Conservation (phyloP, 2,888 invertebrate genomes). For the Meiosimyza platycephala region DNA sequence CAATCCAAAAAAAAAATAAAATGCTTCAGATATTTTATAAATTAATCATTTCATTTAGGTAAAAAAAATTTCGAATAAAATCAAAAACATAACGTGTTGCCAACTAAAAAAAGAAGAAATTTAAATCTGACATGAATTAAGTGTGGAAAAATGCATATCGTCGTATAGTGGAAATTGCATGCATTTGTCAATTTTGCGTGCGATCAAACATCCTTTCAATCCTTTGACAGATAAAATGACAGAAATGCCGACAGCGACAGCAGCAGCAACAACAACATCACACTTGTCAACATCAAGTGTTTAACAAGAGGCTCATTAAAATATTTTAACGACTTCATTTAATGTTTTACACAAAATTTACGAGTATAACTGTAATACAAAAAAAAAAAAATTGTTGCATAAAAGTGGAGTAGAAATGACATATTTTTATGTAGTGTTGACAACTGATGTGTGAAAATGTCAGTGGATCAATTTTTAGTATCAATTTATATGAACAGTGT, state of each 20-base stretch:
- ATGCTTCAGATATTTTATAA: too few species aligned
- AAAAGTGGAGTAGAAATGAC: background rate
- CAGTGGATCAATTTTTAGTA: too few species aligned
- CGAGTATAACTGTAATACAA: constrained; percentile 42
- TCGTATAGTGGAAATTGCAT: constrained; percentile 51
- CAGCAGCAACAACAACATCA: constrained; percentile 21
- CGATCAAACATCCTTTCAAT: constrained; percentile 63
- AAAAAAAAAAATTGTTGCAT: constrained; percentile 4
- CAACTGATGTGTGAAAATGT: background rate
- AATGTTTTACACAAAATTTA: constrained; percentile 53
- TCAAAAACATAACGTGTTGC: too few species aligned
- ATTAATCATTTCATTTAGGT: too few species aligned
- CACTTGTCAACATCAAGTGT: constrained; percentile 53
- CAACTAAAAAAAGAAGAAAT: too few species aligned
- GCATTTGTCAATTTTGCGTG: constrained; percentile 65
- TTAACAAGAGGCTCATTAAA: constrained; percentile 63
- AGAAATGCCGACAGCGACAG: constrained; percentile 41
- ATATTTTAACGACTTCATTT: constrained; percentile 65
- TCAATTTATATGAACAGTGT: constrained; percentile 10
- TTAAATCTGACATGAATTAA: too few species aligned
- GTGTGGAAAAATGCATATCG: too few species aligned
- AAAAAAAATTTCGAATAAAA: too few species aligned
- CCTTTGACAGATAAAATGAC: constrained; percentile 43
- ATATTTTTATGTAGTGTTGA: background rate
- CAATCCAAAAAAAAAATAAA: too few species aligned